These are phyloP conservation scores for Hyposmocoma kahamanoa DNA, from an alignment of 1,140 invertebrate genomes.

Conservation along the genomic window DNA sequence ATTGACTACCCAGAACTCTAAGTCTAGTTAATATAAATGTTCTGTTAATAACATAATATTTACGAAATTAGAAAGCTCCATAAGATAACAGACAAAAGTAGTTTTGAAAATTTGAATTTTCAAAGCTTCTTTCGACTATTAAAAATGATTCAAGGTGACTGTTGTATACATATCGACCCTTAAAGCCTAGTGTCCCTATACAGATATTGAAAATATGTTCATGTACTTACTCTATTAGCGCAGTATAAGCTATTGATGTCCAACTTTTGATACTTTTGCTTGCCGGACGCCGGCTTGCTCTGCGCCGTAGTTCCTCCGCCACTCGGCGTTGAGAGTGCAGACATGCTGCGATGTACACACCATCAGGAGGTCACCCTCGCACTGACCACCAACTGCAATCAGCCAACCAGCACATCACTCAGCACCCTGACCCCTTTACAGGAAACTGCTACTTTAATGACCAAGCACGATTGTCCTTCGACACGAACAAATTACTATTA, in stretches of 20 bases:
- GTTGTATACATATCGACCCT: too few relatives aligned
- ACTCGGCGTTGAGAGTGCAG: conserved; percentile 74
- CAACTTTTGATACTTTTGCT: conserved; percentile 95
- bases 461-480: neutral
- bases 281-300: conserved; percentile 75
- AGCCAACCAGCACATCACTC: conserved; percentile 29
- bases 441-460: neutral
- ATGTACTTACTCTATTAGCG: conserved; percentile 83
- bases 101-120: too few relatives aligned
- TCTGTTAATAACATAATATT: too few relatives aligned
- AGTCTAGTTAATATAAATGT: too few relatives aligned
- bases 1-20: too few relatives aligned
- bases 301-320: conserved; percentile 73
- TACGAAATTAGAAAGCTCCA: too few relatives aligned
- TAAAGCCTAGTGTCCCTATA: too few relatives aligned
- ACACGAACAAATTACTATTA: neutral
- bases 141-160: too few relatives aligned
- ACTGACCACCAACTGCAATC: conserved; percentile 67
- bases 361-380: conserved; percentile 73
- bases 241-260: conserved; percentile 98
- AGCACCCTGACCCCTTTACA: neutral
- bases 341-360: conserved; percentile 75
- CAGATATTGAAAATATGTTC: neutral
- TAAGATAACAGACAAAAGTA: too few relatives aligned
- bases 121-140: too few relatives aligned